Conservation (phyloP, 2,113 vertebrate species). For the Abramis brama region DNA sequence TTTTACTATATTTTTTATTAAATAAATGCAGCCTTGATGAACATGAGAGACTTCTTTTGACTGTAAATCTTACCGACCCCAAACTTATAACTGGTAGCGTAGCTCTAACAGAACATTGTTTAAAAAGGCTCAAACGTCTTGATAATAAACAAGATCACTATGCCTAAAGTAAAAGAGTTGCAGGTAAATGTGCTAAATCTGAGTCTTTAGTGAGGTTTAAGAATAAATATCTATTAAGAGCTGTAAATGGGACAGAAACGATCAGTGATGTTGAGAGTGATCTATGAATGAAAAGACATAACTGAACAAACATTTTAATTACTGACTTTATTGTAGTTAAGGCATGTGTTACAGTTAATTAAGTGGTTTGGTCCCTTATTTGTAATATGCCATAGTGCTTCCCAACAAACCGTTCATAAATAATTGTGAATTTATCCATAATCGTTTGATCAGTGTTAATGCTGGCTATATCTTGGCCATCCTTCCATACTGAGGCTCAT, state of each 20-base stretch:
- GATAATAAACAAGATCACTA: neutral
- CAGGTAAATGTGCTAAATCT: neutral
- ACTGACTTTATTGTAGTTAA: conserved; percentile 24
- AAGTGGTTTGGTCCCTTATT: conserved; percentile 12
- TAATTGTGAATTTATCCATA: neutral
- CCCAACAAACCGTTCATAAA: neutral
- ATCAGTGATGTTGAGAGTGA: neutral
- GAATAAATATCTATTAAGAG: neutral
- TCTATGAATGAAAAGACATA: neutral
- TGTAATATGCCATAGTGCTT: conserved; percentile 10
- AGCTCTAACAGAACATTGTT: neutral
- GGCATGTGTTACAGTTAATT: conserved; percentile 27
- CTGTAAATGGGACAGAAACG: neutral
- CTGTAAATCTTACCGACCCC: neutral
- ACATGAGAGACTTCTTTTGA: no score
- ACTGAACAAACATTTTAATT: neutral
- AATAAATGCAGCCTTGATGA: no score
- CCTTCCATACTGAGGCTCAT: neutral
- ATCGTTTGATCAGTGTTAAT: neutral
- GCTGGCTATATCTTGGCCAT: neutral
- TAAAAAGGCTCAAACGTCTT: neutral
- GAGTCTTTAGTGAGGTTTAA: neutral
- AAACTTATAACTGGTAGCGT: neutral
- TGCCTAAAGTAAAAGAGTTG: neutral
- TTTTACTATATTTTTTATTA: no score